Conservation (phyloP, 2,888 invertebrate genomes). For the Camponotus fellah region DNA sequence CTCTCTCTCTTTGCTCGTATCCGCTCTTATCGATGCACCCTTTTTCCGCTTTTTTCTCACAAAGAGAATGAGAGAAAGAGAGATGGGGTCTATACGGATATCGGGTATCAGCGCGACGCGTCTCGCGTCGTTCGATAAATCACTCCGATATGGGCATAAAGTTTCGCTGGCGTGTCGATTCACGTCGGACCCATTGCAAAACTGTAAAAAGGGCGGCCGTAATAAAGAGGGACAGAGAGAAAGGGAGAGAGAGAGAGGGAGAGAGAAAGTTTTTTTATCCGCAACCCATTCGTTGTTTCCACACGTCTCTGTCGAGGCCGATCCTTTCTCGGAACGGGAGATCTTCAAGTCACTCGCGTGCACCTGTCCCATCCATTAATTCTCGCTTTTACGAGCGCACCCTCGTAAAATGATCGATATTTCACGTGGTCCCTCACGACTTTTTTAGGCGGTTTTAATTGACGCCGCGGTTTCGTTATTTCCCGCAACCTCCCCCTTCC, state of each 20-base stretch:
- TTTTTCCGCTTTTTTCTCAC: constrained; percentile 53
- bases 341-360: constrained; percentile 43
- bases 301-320: constrained; percentile 33
- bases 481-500: not conserved
- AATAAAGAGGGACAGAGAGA: constrained; percentile 5
- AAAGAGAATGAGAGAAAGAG: constrained; percentile 23
- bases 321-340: constrained; percentile 32
- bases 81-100: constrained; percentile 33
- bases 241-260: not conserved
- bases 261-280: not conserved
- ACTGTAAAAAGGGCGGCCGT: constrained; percentile 44
- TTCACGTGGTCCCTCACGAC: constrained; percentile 13
- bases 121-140: constrained; percentile 59
- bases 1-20: not conserved
- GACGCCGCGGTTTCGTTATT: constrained; percentile 23
- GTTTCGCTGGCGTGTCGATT: constrained; percentile 56
- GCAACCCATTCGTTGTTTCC: constrained; percentile 31
- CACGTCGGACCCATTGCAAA: constrained; percentile 50
- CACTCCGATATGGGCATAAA: constrained; percentile 63
- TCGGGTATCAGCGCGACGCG: constrained; percentile 60
- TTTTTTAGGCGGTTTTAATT: constrained; percentile 44
- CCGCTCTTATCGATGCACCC: constrained; percentile 38
- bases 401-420: constrained; percentile 50
- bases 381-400: constrained; percentile 46
- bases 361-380: constrained; percentile 53